Evolutionary conservation across 2,888 invertebrate species (phyloP).

Genomic region (Amphipoea oculea): DNA sequence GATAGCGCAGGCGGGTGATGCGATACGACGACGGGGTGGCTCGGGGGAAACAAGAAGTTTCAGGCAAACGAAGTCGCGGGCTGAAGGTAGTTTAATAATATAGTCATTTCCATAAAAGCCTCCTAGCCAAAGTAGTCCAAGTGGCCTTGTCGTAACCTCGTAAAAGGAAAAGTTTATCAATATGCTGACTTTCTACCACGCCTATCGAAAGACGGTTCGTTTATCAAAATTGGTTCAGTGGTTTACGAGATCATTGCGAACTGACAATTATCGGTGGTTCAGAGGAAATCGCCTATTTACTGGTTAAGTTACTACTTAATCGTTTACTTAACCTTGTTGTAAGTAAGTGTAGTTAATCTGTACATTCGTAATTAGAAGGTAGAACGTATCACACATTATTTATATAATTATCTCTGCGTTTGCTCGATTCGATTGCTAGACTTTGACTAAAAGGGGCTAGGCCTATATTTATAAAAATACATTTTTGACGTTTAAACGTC

Average conservation of each 20-base stretch:
- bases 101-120: neutral
- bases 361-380: neutral
- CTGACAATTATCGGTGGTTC: constrained; percentile 39
- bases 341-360: neutral
- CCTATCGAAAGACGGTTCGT: constrained; percentile 42
- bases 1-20: too few relatives aligned
- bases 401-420: constrained; percentile 3
- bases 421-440: constrained; percentile 2
- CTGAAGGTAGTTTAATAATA: neutral
- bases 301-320: constrained; percentile 18
- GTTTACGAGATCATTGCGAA: constrained; percentile 54
- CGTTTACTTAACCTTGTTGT: neutral
- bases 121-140: constrained; percentile 5
- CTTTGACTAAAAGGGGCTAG: neutral
- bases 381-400: neutral
- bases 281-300: constrained; percentile 47
- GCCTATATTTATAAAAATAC: neutral
- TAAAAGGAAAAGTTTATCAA: constrained; percentile 61
- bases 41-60: too few relatives aligned
- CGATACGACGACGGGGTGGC: too few relatives aligned
- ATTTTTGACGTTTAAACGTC: too few relatives aligned
- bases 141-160: constrained; percentile 32
- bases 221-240: constrained; percentile 57
- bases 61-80: too few relatives aligned
- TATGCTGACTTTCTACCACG: constrained; percentile 56